These are phyloP conservation scores for Nomada hirtipes DNA, from an alignment of 2,888 invertebrate genomes.

Conservation along the genomic window DNA sequence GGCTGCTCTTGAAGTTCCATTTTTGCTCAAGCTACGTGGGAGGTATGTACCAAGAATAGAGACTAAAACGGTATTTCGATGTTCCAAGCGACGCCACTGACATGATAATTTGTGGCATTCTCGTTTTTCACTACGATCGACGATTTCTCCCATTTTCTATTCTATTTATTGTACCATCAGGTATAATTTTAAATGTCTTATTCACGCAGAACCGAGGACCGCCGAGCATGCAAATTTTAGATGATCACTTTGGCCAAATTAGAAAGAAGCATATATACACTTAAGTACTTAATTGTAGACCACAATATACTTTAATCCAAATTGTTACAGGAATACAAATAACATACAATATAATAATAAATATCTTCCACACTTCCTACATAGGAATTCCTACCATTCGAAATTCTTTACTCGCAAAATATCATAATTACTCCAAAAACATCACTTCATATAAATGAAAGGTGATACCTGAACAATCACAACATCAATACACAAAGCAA, in stretches of 20 bases:
- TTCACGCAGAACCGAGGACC: not conserved
- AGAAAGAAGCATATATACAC: not conserved
- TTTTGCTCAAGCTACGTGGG: slow-evolving; percentile 53
- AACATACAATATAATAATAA: too few species aligned
- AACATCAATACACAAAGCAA: not conserved
- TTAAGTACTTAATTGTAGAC: not conserved
- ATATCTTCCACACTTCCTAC: too few species aligned
- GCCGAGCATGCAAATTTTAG: not conserved
- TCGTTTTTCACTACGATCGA: slow-evolving; percentile 11
- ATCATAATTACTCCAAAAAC: not conserved
- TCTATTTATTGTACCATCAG: not conserved
- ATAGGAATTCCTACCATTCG: not conserved
- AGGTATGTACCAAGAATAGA: slow-evolving; percentile 58
- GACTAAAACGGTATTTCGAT: slow-evolving; percentile 49
- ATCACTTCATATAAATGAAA: not conserved
- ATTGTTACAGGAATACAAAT: too few species aligned
- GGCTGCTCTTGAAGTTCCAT: slow-evolving; percentile 29
- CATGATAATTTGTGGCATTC: slow-evolving; percentile 30
- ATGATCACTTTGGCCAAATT: not conserved
- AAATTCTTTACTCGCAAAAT: not conserved
- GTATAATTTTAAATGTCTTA: not conserved
- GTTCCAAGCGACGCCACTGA: slow-evolving; percentile 26
- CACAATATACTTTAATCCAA: too few species aligned
- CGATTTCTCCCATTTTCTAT: slow-evolving; percentile 28
- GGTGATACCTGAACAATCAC: not conserved